phyloP scores from a whole-genome alignment of 2,888 invertebrate genomes.

The Polydrusus cervinus region DNA sequence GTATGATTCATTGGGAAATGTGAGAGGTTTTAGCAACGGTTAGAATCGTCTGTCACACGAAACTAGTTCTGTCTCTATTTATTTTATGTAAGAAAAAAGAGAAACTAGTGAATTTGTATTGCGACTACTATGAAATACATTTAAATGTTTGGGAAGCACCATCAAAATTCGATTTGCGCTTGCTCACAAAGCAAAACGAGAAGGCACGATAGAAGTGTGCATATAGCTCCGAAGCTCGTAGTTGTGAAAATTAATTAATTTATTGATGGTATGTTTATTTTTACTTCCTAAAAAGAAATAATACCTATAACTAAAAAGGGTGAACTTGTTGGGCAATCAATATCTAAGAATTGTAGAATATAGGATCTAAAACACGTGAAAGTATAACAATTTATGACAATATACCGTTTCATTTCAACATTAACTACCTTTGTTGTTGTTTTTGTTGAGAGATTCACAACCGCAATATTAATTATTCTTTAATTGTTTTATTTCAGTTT shows the following conservation, averaged over 20 bases:
- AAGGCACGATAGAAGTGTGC: neutral
- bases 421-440: constrained; percentile 37
- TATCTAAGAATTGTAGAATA: constrained; percentile 19
- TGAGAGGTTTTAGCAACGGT: no score
- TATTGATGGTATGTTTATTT: constrained; percentile 41
- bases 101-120: neutral
- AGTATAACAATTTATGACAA: constrained; percentile 21
- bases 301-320: constrained; percentile 8
- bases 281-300: constrained; percentile 18
- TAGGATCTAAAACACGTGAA: constrained; percentile 1
- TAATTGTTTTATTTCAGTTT: constrained; percentile 57
- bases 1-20: constrained; percentile 3
- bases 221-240: neutral
- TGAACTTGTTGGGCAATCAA: constrained; percentile 21
- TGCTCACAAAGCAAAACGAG: constrained; percentile 20
- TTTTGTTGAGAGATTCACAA: constrained; percentile 13
- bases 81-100: neutral
- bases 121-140: neutral
- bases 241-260: constrained; percentile 29
- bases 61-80: neutral
- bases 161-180: neutral
- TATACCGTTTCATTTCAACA: constrained; percentile 30
- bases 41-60: no score
- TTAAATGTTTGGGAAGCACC: neutral
- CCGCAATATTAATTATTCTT: constrained; percentile 20